Evolutionary conservation across 92 coral and sea anemone genomes (phyloP), one percentile per base, ranked within the genome.

Genomic region (Porites cylindrica): DNA sequence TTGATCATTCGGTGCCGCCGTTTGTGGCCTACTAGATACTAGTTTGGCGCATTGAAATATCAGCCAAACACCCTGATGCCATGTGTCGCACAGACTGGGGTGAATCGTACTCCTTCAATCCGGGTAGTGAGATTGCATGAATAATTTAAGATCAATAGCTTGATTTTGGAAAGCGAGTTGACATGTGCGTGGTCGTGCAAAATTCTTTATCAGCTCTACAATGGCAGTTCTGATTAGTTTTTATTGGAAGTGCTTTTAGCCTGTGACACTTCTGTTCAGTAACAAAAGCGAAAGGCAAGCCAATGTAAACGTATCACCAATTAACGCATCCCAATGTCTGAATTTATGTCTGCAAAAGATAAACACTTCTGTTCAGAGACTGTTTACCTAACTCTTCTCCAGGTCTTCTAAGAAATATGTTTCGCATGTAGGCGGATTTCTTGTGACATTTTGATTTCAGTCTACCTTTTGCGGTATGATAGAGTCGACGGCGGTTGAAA

Each of bases 301-400:
- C 51, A 77, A 13, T 58, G 52, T 77, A 56, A 59, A 77, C 81
- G 62, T 1, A 9, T 43, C 19, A 38, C 51, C 81, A 77, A 77
- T 77, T 77, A 77, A 59, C 1, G 81, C 26, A 32, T 56, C 56
- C 81, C n/a, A 29, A 12, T 60, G 69, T 56, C 81, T 77, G 53
- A 77, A 29, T 26, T 77, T 59, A 23, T 51, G 81, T 77, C 81
- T 77, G 9, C 20, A 23, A 29, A 77, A 77, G 81, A 77, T 64
- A 77, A 77, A 77, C 68, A 29, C 59, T 77, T 21, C 29, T 53
- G 13, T 58, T 29, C 32, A 2, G 56, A 58, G 29, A 24, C 18
- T 26, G 68, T 59, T 77, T 60, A 61, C 68, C n/a, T 60, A 77
- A 60, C 81, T 77, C 51, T 77, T 54, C 66, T 29, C n/a, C n/a